Evolutionary conservation across 2,797 vertebrate species (phyloP).

Genomic region (Danio choprae): DNA sequence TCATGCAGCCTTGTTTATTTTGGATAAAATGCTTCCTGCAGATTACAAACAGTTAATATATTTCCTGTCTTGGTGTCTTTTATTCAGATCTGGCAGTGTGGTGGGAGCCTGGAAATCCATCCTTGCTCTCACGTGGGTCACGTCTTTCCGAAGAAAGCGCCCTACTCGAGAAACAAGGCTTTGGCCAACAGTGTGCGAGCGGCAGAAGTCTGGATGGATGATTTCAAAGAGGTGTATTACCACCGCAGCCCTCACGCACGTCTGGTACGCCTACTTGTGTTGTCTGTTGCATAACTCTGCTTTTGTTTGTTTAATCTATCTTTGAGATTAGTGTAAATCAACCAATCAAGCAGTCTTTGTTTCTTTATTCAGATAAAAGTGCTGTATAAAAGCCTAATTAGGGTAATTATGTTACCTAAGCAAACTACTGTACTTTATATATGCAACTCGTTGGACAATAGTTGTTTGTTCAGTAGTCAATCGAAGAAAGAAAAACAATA

Average conservation of each 20-base stretch:
- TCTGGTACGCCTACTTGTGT: slow-evolving; percentile 79
- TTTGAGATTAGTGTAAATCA: slow-evolving; percentile 39
- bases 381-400: too few relatives aligned
- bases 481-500: too few relatives aligned
- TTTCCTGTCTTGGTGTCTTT: not conserved
- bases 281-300: slow-evolving; percentile 26
- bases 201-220: slow-evolving; percentile 91
- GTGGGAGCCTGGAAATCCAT: slow-evolving; percentile 92
- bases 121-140: slow-evolving; percentile 93
- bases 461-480: too few relatives aligned
- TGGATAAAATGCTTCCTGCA: not conserved
- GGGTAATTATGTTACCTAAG: too few relatives aligned
- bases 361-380: too few relatives aligned
- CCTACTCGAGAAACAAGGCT: slow-evolving; percentile 86
- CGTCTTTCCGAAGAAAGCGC: slow-evolving; percentile 87
- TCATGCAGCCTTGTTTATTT: too few relatives aligned
- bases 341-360: slow-evolving; percentile 41
- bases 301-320: slow-evolving; percentile 48
- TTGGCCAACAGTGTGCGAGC: slow-evolving; percentile 88
- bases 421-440: too few relatives aligned
- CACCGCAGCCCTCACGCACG: slow-evolving; percentile 89
- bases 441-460: too few relatives aligned
- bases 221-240: slow-evolving; percentile 87
- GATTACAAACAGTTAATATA: not conserved
- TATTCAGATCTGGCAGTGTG: slow-evolving; percentile 94